These are phyloP conservation scores for Pheucticus melanocephalus DNA, from an alignment of 2,113 vertebrate genomes.

Conservation along the genomic window DNA sequence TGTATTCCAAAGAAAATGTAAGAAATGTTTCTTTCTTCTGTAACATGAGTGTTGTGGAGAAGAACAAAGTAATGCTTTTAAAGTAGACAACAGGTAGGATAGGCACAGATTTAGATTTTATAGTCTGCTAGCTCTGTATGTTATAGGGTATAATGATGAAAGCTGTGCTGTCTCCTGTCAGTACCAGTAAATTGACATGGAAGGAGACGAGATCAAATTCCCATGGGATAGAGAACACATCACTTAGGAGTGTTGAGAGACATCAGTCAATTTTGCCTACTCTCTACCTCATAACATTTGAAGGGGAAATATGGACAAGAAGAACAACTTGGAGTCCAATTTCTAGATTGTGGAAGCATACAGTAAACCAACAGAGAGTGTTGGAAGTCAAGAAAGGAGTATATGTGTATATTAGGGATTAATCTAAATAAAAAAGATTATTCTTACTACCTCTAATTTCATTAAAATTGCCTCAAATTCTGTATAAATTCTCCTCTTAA, in stretches of 20 bases:
- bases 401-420: background rate
- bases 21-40: background rate
- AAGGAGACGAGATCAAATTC: background rate
- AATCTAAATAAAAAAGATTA: background rate
- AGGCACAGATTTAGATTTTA: background rate
- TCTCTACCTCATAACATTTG: background rate
- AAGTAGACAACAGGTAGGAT: background rate
- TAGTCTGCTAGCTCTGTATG: background rate
- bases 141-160: background rate
- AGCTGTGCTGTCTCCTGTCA: background rate
- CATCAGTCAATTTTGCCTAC: background rate
- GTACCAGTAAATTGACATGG: background rate
- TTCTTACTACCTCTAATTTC: background rate
- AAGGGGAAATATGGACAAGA: background rate
- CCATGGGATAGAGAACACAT: background rate
- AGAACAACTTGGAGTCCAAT: background rate
- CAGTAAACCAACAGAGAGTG: background rate
- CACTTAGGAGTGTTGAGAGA: background rate
- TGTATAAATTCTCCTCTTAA: background rate
- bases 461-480: background rate
- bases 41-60: background rate
- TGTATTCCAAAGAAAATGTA: background rate
- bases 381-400: background rate
- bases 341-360: background rate
- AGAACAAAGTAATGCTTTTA: background rate